phyloP scores from a whole-genome alignment of 2,113 vertebrate genomes.

The Lampris megalopsis region DNA sequence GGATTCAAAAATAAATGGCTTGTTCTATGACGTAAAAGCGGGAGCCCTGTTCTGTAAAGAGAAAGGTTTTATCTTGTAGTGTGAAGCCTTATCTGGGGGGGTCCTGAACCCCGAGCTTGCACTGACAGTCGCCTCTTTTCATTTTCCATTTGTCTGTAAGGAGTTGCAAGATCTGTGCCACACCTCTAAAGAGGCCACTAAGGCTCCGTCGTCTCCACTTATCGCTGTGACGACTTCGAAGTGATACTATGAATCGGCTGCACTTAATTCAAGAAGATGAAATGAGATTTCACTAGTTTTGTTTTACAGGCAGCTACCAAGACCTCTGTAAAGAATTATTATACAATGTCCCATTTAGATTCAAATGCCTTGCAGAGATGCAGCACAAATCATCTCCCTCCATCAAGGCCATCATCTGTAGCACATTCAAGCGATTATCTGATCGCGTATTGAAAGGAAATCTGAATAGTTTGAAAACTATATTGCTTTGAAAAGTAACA shows the following conservation, averaged over 20 bases:
- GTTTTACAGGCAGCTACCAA: not conserved
- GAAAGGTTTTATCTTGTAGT: conserved; percentile 62
- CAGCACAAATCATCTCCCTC: not conserved
- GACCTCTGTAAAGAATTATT: not conserved
- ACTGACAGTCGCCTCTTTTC: conserved; percentile 51
- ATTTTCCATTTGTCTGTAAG: conserved; percentile 57
- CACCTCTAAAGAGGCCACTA: conserved; percentile 13
- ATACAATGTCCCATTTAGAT: not conserved
- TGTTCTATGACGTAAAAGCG: conserved; percentile 64
- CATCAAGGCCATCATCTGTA: not conserved
- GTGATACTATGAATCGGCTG: not conserved
- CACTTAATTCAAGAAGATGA: not conserved
- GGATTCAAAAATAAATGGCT: conserved; percentile 61
- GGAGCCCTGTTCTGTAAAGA: conserved; percentile 53
- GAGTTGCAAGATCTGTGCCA: conserved; percentile 13
- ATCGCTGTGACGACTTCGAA: conserved; percentile 1
- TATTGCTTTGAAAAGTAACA: no score
- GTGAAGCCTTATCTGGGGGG: conserved; percentile 73
- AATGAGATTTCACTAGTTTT: conserved; percentile 13
- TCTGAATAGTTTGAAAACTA: conserved; percentile 2
- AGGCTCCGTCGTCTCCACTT: conserved; percentile 11
- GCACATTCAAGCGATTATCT: conserved; percentile 29
- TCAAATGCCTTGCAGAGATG: not conserved
- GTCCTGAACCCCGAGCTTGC: conserved; percentile 51
- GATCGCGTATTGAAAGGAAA: conserved; percentile 15